Evolutionary conservation across 2,888 invertebrate genomes (phyloP).

Genomic region (Epinotia ramella): DNA sequence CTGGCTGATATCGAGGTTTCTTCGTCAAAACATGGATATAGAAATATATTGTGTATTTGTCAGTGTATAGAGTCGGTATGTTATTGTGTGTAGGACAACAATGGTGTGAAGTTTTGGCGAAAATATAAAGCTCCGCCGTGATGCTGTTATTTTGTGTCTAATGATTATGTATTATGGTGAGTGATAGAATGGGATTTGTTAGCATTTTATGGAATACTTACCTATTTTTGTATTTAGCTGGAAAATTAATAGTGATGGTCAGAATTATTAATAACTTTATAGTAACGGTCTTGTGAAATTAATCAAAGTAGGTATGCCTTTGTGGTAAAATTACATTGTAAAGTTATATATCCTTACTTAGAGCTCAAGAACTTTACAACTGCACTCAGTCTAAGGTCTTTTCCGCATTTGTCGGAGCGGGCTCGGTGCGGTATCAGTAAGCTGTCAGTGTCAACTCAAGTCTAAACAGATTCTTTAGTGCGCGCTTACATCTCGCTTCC

Average conservation of each 20-base stretch:
- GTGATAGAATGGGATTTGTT: slow-evolving; percentile 28
- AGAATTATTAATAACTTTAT: not conserved
- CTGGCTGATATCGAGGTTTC: slow-evolving; percentile 56
- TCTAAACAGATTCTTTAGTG: no score
- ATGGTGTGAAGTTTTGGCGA: slow-evolving; percentile 47
- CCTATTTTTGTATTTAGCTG: slow-evolving; percentile 2
- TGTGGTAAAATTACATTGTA: no score
- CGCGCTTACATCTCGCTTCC: no score
- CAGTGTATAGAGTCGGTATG: slow-evolving; percentile 43
- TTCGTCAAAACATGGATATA: slow-evolving; percentile 51
- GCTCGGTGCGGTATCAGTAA: no score
- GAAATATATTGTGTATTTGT: slow-evolving; percentile 34
- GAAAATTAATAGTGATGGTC: not conserved
- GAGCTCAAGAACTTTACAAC: no score
- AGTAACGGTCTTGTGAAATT: not conserved
- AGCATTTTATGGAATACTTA: not conserved
- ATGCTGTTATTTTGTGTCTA: slow-evolving; percentile 44
- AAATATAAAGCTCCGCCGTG: slow-evolving; percentile 41
- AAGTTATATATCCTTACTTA: no score
- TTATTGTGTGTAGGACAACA: slow-evolving; percentile 46
- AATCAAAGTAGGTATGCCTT: no score
- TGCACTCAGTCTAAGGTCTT: no score
- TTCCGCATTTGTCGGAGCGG: no score
- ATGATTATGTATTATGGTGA: slow-evolving; percentile 45
- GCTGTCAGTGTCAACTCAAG: no score